Evolutionary conservation across 2,797 vertebrate species (phyloP), one percentile per base, ranked within the genome.

Genomic region (Natrix natrix): DNA sequence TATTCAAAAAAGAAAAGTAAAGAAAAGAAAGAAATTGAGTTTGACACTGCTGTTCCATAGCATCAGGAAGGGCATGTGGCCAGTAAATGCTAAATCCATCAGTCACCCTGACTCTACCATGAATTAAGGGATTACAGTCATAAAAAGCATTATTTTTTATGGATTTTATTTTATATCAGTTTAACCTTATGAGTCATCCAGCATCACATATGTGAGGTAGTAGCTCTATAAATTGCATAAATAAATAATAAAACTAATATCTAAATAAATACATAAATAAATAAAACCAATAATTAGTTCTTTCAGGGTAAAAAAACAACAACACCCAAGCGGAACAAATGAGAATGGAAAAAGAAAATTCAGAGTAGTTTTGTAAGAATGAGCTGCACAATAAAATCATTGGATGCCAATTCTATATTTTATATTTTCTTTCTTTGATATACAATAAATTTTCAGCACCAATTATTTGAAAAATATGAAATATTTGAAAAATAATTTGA

Each of bases 401-500:
- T 74, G 48, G 61, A 89, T 61, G 26, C 32, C 86, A 37, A 3
- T 55, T 61, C 22, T 90, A 86, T 86, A n/a, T 43, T 90, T 5
- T 7, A 24, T 8, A 16, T 8, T 52, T 89, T 86, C 32, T 66
- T 86, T 86, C 59, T 32, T 26, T 52, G 32, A 86, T 37, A 89
- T 48, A 66, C 26, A 66, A 4, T 66, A 91, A 86, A 86, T 86
- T 54, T 17, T 63, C 63, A 59, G 32, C 56, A 93, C 24, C 91
- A 91, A 93, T 89, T 86, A 59, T 86, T 32, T 83, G 69, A 86
- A 86, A 93, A 69, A 69, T 69, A 69, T 32, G 63, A 69, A 32
- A 69, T n/a, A 66, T 16, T 32, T 32, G 63, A 69, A 69, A 93
- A 89, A 32, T 66, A 78, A 93, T 93, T 93, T 89, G 87, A 69